phyloP scores from a whole-genome alignment of 2,888 invertebrate genomes.

The Lydus trimaculatus region DNA sequence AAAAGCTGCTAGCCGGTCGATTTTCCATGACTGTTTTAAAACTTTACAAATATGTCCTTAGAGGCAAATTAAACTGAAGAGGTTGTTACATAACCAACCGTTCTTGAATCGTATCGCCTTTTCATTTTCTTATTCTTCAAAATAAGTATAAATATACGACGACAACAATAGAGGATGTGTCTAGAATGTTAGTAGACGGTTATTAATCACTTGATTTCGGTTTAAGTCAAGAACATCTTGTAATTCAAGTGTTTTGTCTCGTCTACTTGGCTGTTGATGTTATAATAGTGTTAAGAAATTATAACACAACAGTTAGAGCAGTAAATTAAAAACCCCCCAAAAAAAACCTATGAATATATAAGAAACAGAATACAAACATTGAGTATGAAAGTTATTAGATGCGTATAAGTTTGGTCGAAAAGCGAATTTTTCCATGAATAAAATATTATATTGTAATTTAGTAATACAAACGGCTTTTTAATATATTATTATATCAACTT shows the following conservation, averaged over 20 bases:
- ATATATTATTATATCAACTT: conserved; percentile 28
- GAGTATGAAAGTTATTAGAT: conserved; percentile 12
- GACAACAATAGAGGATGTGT: neutral
- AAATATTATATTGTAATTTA: conserved; percentile 32
- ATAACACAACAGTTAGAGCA: neutral
- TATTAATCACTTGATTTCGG: neutral
- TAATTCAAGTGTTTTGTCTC: neutral
- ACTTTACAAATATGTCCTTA: conserved; percentile 11
- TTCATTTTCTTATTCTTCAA: neutral
- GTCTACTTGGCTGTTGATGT: neutral
- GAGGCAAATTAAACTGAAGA: conserved; percentile 6
- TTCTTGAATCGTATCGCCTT: neutral
- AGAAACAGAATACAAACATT: conserved; percentile 13
- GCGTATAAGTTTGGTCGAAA: conserved; percentile 17
- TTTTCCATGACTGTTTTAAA: neutral
- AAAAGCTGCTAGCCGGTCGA: neutral
- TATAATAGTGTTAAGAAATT: neutral
- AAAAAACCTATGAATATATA: conserved; percentile 28
- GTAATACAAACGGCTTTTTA: conserved; percentile 26
- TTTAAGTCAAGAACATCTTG: neutral
- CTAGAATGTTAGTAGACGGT: neutral
- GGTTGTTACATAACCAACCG: neutral
- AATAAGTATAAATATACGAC: neutral
- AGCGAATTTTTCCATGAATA: conserved; percentile 29
- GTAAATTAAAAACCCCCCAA: conserved; percentile 30